Evolutionary conservation across 2,888 invertebrate genomes (phyloP).

Genomic region (Epistrophe grossulariae): DNA sequence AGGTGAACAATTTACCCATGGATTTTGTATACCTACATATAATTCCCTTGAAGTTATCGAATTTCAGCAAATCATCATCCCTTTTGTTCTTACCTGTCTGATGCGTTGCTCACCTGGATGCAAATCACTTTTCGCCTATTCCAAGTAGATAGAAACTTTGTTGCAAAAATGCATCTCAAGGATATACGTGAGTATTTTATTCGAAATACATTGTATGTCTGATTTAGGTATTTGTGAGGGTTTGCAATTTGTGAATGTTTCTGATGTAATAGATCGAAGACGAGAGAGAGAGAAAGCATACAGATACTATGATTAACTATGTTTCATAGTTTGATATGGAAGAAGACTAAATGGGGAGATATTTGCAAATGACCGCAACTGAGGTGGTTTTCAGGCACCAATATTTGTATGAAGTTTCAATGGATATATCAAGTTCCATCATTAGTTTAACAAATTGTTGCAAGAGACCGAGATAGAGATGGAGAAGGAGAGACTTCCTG

Average conservation of each 20-base stretch:
- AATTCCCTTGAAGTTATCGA: not conserved
- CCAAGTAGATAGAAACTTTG: not conserved
- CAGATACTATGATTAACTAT: slow-evolving; percentile 20
- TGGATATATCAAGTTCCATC: slow-evolving; percentile 10
- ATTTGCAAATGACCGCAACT: slow-evolving; percentile 17
- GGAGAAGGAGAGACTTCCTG: not conserved
- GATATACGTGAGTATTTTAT: slow-evolving; percentile 7
- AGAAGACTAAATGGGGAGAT: not conserved
- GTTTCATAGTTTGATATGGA: not conserved
- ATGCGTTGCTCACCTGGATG: not conserved
- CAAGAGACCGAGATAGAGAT: not conserved
- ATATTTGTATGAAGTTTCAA: not conserved
- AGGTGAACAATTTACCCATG: slow-evolving; percentile 16
- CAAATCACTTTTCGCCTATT: not conserved
- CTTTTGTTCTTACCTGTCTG: not conserved
- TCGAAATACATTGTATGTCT: slow-evolving; percentile 2
- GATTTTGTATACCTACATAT: not conserved
- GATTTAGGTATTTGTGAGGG: not conserved
- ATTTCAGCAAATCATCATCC: not conserved
- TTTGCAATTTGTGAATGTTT: not conserved
- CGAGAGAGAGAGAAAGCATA: not conserved
- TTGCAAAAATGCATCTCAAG: not conserved
- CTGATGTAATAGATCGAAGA: not conserved
- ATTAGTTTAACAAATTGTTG: not conserved
- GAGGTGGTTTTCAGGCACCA: slow-evolving; percentile 3